Conservation (phyloP, 2,797 vertebrate genomes). For the Thripadectes ignobilis region DNA sequence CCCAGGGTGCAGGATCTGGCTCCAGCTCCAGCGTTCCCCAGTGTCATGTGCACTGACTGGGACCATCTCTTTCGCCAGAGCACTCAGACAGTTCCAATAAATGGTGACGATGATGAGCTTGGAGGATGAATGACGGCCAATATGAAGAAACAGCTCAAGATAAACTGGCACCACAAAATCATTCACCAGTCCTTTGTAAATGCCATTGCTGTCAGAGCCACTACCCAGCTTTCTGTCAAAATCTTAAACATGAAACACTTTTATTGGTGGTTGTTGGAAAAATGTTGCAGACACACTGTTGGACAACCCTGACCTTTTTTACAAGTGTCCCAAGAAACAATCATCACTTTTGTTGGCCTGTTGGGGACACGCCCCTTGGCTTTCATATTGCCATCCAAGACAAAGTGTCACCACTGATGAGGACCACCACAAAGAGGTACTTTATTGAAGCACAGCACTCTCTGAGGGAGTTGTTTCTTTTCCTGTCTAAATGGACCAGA, state of each 20-base stretch:
- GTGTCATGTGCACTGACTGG: not conserved
- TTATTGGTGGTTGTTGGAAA: not conserved
- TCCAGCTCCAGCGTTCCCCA: not conserved
- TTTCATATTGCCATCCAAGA: not conserved
- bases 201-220: not conserved
- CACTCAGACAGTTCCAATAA: not conserved
- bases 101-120: not conserved
- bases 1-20: not conserved
- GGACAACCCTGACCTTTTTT: not conserved
- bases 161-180: not conserved
- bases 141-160: conserved; percentile 11
- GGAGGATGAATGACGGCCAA: not conserved
- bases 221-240: not conserved
- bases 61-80: not conserved
- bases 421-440: not conserved
- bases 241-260: not conserved
- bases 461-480: not conserved
- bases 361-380: not conserved
- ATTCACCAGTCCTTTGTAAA: not conserved
- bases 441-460: not conserved
- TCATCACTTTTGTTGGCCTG: not conserved
- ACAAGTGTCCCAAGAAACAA: not conserved
- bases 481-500: not conserved
- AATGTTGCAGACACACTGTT: not conserved
- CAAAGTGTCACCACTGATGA: not conserved